Conservation (phyloP, 2,888 invertebrate species). For the Timema podura region DNA sequence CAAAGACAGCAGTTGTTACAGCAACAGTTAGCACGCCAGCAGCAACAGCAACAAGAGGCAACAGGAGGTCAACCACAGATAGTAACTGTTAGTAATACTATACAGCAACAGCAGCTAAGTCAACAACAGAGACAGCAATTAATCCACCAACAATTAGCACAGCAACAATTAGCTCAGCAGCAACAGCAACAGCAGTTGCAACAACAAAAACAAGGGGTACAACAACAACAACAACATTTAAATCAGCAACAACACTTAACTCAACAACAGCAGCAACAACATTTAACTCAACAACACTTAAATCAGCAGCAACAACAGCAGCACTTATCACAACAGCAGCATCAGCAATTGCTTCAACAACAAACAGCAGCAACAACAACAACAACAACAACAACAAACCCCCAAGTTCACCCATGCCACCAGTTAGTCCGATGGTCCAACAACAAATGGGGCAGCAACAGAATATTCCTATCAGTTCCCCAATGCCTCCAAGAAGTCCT, state of each 20-base stretch:
- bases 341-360: slow-evolving; percentile 35
- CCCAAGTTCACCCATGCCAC: slow-evolving; percentile 20
- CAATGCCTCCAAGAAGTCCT: slow-evolving; percentile 44
- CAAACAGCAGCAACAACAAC: slow-evolving; percentile 24
- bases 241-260: slow-evolving; percentile 46
- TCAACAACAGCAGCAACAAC: slow-evolving; percentile 40
- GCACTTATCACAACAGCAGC: slow-evolving; percentile 36
- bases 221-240: slow-evolving; percentile 42
- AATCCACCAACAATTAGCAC: slow-evolving; percentile 42
- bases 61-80: slow-evolving; percentile 4
- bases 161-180: slow-evolving; percentile 42
- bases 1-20: slow-evolving; percentile 32
- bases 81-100: slow-evolving; percentile 31
- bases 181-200: slow-evolving; percentile 37
- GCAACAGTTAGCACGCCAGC: slow-evolving; percentile 35
- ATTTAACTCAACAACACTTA: slow-evolving; percentile 31
- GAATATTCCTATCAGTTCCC: slow-evolving; percentile 51
- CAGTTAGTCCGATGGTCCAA: slow-evolving; percentile 23
- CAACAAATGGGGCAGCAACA: slow-evolving; percentile 29
- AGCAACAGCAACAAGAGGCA: slow-evolving; percentile 24
- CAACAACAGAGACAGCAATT: slow-evolving; percentile 39
- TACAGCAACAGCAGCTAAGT: slow-evolving; percentile 35
- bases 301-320: slow-evolving; percentile 38
- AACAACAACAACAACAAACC: background rate
- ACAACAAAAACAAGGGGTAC: slow-evolving; percentile 41